These are phyloP conservation scores for Petroica traversi DNA, from an alignment of 2,113 vertebrate species.

Conservation along the genomic window DNA sequence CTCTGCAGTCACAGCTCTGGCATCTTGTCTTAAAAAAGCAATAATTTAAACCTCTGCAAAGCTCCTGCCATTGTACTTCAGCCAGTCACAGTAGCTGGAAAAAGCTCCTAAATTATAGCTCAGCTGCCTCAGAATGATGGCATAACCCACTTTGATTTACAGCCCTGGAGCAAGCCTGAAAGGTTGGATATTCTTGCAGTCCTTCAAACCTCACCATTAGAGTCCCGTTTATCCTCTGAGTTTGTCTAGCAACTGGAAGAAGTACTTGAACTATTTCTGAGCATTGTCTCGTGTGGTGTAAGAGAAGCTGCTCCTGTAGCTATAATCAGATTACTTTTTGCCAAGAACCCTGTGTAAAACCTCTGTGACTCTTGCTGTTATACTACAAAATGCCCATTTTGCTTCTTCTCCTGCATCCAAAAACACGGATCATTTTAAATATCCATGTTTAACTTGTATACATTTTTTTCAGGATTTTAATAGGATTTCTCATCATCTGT, in stretches of 20 bases:
- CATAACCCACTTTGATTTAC: neutral
- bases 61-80: neutral
- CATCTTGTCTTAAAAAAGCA: neutral
- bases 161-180: neutral
- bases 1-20: neutral
- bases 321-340: neutral
- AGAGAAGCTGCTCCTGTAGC: neutral
- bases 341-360: neutral
- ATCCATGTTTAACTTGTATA: neutral
- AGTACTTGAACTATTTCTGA: neutral
- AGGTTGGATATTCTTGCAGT: neutral
- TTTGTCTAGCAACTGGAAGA: neutral
- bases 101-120: neutral
- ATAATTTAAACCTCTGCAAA: neutral
- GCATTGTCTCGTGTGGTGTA: neutral
- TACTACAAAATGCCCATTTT: neutral
- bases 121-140: neutral
- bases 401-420: neutral
- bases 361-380: neutral
- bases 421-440: neutral
- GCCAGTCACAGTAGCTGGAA: neutral
- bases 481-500: slow-evolving; percentile 11
- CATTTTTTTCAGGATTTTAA: neutral
- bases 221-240: neutral
- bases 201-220: neutral